Evolutionary conservation across 2,797 vertebrate species (phyloP), one percentile per base, ranked within the genome.

Genomic region (Molossus molossus): DNA sequence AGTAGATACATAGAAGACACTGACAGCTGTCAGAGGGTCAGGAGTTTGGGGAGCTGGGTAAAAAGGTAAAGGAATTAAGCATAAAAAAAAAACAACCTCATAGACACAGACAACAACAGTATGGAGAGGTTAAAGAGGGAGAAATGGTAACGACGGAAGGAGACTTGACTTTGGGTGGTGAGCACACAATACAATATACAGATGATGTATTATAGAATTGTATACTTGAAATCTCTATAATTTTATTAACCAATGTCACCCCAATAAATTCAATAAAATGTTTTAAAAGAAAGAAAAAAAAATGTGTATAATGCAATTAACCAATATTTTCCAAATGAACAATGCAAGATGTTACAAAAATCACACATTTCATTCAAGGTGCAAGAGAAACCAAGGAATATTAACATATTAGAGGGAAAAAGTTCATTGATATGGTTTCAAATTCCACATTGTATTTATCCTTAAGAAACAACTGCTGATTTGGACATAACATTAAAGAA

Each of bases 311-410:
- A 83, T 29, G 91, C 75, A 82, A 9, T 90, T 53, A 58, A 69
- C 17, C 77, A 27, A 50, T 69, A 70, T 85, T 92, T 94, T 96
- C 37, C 48, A 94, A 69, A 72, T 70, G 48, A 96, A 94, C 12
- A 90, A 70, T 80, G 21, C 15, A 91, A 86, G 57, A 84, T 2
- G 4, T 69, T 90, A 73, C 4, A 94, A 93, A 93, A 96, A 89
- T 73, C 40, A 83, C 11, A 85, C 27, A 25, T 33, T 69, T 6
- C 13, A 72, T 67, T 89, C 33, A 13, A 90, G 64, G n/a, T 86
- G 11, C 12, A 73, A 84, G 87, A 55, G 37, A 76, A 13, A 90
- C 15, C 40, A 72, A 55, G 29, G 23, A 27, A 64, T 80, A 81
- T 90, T 87, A 86, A 33, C 53, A 25, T 58, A 62, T 87, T 48